Percentiles rank a stretch among this genome's conserved stretches.
Evolutionary conservation across 2,113 vertebrate genomes (phyloP).

Genomic region (Perca fluviatilis): DNA sequence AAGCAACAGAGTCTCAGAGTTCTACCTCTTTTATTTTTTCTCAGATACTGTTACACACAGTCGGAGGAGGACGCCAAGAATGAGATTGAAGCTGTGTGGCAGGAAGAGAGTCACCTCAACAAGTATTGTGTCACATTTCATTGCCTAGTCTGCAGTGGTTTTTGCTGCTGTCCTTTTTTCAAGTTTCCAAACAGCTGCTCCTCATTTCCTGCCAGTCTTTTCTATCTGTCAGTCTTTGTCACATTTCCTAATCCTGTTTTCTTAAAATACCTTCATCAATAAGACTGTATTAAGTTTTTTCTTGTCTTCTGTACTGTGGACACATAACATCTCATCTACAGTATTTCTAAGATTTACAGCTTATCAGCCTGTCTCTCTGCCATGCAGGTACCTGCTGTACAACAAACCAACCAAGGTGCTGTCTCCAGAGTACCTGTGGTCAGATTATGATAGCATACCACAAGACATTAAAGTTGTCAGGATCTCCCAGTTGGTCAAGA

Average conservation of each 20-base stretch:
- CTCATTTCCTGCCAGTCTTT: background rate
- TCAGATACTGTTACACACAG: constrained; percentile 52
- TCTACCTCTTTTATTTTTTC: constrained; percentile 14
- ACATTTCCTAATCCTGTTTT: background rate
- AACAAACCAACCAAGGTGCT: constrained; percentile 71
- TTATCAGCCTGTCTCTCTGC: background rate
- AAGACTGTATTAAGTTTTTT: background rate
- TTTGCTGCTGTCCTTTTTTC: background rate
- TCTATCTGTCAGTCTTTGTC: too few relatives aligned
- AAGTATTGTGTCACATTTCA: constrained; percentile 39
- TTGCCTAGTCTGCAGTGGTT: background rate
- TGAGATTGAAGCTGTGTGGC: constrained; percentile 59
- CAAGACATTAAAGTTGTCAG: constrained; percentile 60
- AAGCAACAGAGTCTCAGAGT: background rate
- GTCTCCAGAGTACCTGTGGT: constrained; percentile 69
- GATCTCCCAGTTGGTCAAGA: constrained; percentile 61
- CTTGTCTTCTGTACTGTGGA: background rate
- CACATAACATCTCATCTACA: background rate
- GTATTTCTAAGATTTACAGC: background rate
- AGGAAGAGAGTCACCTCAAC: constrained; percentile 69
- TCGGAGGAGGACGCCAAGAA: constrained; percentile 51
- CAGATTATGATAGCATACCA: constrained; percentile 20
- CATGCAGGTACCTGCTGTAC: constrained; percentile 60
- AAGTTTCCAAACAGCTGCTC: background rate
- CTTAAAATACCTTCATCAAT: background rate